Percentiles rank a stretch among this genome's conserved stretches.
phyloP scores from a whole-genome alignment of 1,140 invertebrate species.

The Gryon sp. region DNA sequence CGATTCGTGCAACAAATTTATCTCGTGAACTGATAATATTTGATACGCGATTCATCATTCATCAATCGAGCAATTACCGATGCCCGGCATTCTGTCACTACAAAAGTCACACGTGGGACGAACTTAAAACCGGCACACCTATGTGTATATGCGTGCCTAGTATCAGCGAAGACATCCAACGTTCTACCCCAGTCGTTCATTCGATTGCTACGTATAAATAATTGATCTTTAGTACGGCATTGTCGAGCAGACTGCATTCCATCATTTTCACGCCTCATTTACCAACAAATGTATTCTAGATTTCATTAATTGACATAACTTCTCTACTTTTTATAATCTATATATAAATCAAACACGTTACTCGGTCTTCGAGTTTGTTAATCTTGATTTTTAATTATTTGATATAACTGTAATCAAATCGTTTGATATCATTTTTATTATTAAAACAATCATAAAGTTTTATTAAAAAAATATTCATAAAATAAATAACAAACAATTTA shows the following conservation, averaged over 20 bases:
- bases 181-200: constrained; percentile 8
- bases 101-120: constrained; percentile 51
- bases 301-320: constrained; percentile 32
- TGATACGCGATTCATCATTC: constrained; percentile 31
- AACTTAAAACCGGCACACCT: constrained; percentile 52
- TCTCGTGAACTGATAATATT: constrained; percentile 25
- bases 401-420: too few relatives aligned
- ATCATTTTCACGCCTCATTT: constrained; percentile 61
- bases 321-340: constrained; percentile 16
- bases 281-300: constrained; percentile 8
- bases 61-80: constrained; percentile 13
- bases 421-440: constrained; percentile 5
- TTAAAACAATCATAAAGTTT: too few relatives aligned
- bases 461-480: too few relatives aligned
- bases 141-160: constrained; percentile 46
- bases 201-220: not conserved
- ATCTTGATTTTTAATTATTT: too few relatives aligned
- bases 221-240: constrained; percentile 42
- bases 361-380: too few relatives aligned
- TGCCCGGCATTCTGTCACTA: constrained; percentile 7
- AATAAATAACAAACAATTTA: too few relatives aligned
- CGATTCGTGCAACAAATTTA: constrained; percentile 24
- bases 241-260: constrained; percentile 45
- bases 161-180: constrained; percentile 52
- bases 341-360: constrained; percentile 13